Evolutionary conservation across 2,888 invertebrate species (phyloP).

Genomic region (Aphidoletes aphidimyza): DNA sequence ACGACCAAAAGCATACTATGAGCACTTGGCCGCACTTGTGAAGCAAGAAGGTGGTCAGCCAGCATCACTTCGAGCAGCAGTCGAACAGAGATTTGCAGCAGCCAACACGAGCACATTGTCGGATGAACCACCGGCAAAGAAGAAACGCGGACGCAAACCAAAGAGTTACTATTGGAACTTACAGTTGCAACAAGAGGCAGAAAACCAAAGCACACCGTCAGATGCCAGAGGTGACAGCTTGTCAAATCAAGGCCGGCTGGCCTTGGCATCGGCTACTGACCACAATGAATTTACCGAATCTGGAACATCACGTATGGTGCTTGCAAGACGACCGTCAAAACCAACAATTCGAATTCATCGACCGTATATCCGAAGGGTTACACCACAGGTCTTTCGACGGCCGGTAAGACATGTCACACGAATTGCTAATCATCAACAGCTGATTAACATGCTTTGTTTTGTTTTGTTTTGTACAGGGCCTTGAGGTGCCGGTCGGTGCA

Average conservation of each 20-base stretch:
- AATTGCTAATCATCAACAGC: too few species aligned
- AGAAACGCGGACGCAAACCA: conserved; percentile 39
- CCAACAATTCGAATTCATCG: background rate
- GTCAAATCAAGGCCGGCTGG: background rate
- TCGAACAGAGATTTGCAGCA: background rate
- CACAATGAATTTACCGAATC: background rate
- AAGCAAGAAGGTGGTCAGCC: background rate
- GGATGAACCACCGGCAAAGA: conserved; percentile 12
- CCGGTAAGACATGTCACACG: background rate
- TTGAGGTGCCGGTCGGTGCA: background rate
- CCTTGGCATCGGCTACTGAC: background rate
- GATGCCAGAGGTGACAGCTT: background rate
- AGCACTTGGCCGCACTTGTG: background rate
- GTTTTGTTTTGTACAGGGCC: background rate
- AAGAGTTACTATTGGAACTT: conserved; percentile 41
- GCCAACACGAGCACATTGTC: background rate
- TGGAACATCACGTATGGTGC: background rate
- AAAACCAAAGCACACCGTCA: background rate
- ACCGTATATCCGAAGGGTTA: background rate
- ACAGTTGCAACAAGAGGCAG: background rate
- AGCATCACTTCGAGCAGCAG: background rate
- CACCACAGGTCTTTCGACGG: conserved; percentile 2
- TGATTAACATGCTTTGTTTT: background rate
- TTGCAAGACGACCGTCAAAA: background rate
- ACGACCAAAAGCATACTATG: conserved; percentile 52